These are phyloP conservation scores for Trichoplusia ni DNA, from an alignment of 1,140 invertebrate species.

Conservation along the genomic window DNA sequence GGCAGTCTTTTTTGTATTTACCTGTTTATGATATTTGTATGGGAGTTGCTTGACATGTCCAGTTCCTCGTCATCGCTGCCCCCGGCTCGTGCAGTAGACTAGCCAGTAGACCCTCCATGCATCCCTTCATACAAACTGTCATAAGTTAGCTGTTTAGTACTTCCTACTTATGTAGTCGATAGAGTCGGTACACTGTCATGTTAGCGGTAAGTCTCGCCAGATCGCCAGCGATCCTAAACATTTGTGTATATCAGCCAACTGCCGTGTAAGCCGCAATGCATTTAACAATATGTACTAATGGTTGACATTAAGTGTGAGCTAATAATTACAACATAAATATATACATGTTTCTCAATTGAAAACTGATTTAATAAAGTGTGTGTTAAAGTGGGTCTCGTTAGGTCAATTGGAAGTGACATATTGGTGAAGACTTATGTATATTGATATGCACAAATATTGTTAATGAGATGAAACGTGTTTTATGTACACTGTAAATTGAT, in stretches of 20 bases:
- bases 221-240: background rate
- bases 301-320: constrained; percentile 50
- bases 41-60: constrained; percentile 61
- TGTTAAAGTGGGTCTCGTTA: constrained; percentile 30
- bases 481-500: constrained; percentile 66
- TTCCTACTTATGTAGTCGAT: constrained; percentile 7
- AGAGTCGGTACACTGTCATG: background rate
- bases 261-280: constrained; percentile 76
- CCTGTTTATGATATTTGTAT: constrained; percentile 50
- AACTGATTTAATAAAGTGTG: constrained; percentile 23
- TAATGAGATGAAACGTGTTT: constrained; percentile 35
- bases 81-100: constrained; percentile 64
- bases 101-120: constrained; percentile 71
- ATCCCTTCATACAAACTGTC: constrained; percentile 58
- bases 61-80: constrained; percentile 56
- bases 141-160: constrained; percentile 36
- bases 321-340: constrained; percentile 34
- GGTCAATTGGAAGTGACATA: constrained; percentile 54
- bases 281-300: constrained; percentile 68
- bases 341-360: constrained; percentile 36
- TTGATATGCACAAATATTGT: constrained; percentile 44
- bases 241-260: constrained; percentile 44
- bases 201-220: constrained; percentile 4
- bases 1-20: constrained; percentile 69
- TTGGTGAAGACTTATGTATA: constrained; percentile 40